A percentile compares a stretch with the other conserved stretches of the same genome.
Conservation (phyloP, 2,888 invertebrate genomes). For the Arenicola marina region DNA sequence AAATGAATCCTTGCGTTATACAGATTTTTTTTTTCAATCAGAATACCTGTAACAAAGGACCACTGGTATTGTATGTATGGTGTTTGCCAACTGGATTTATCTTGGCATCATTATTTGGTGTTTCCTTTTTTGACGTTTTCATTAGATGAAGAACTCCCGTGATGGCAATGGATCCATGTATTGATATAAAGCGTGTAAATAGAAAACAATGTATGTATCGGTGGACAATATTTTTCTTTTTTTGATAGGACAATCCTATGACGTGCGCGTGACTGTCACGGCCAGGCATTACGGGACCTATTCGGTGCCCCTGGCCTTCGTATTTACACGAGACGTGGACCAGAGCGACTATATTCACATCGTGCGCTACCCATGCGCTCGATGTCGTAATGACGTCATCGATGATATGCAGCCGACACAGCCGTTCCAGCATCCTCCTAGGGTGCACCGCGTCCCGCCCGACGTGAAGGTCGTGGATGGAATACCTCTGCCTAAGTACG, state of each 20-base stretch:
- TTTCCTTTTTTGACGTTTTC: no score
- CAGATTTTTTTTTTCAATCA: no score
- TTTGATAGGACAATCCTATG: constrained; percentile 34
- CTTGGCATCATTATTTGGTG: no score
- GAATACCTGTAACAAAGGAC: no score
- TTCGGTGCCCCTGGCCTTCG: constrained; percentile 41
- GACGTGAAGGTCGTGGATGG: constrained; percentile 37
- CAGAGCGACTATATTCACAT: constrained; percentile 30
- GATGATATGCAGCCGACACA: constrained; percentile 36
- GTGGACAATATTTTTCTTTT: no score
- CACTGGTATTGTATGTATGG: no score
- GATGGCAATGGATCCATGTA: no score
- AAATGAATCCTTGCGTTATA: no score
- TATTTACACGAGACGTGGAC: constrained; percentile 22
- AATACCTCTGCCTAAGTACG: constrained; percentile 37
- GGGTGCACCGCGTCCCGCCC: constrained; percentile 24
- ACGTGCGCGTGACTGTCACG: constrained; percentile 30
- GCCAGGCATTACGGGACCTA: constrained; percentile 39
- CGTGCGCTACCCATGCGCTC: constrained; percentile 37
- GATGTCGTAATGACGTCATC: constrained; percentile 34
- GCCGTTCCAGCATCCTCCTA: constrained; percentile 37
- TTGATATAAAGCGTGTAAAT: no score
- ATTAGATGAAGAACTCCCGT: no score
- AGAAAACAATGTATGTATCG: no score
- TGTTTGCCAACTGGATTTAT: no score